phyloP scores from a whole-genome alignment of 2,797 vertebrate genomes.

The Acanthurus leucopareius region DNA sequence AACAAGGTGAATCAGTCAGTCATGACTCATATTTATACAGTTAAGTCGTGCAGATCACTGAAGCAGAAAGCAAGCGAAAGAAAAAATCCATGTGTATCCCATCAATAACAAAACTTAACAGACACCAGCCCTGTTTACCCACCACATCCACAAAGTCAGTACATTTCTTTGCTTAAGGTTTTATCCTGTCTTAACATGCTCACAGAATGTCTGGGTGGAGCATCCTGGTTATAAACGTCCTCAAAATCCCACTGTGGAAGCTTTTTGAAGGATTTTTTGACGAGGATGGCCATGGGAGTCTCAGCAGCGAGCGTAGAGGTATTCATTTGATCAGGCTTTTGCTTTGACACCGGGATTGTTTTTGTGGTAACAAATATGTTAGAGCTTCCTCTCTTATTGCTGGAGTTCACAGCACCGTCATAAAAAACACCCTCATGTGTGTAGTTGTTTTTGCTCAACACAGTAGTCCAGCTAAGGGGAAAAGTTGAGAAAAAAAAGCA shows the following conservation, averaged over 20 bases:
- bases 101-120: not conserved
- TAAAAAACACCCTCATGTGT: accelerated
- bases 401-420: accelerated
- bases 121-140: not conserved
- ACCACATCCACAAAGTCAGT: not conserved
- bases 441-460: not conserved
- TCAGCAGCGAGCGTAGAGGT: not conserved
- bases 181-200: slow-evolving; percentile 25
- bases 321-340: not conserved
- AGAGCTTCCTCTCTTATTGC: not conserved
- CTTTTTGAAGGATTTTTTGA: slow-evolving; percentile 46
- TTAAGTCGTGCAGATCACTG: too few relatives aligned
- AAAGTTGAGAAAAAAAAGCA: not conserved
- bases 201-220: slow-evolving; percentile 60
- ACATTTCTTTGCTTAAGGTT: not conserved
- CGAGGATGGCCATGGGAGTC: slow-evolving; percentile 66
- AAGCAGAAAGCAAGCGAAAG: not conserved
- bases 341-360: not conserved
- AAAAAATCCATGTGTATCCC: not conserved
- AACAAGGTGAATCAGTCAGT: not conserved
- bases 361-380: not conserved
- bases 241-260: slow-evolving; percentile 82
- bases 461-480: slow-evolving; percentile 10
- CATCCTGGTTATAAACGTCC: slow-evolving; percentile 72
- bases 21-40: not conserved